phyloP scores from a whole-genome alignment of 2,888 invertebrate genomes.

The Athalia cordata region DNA sequence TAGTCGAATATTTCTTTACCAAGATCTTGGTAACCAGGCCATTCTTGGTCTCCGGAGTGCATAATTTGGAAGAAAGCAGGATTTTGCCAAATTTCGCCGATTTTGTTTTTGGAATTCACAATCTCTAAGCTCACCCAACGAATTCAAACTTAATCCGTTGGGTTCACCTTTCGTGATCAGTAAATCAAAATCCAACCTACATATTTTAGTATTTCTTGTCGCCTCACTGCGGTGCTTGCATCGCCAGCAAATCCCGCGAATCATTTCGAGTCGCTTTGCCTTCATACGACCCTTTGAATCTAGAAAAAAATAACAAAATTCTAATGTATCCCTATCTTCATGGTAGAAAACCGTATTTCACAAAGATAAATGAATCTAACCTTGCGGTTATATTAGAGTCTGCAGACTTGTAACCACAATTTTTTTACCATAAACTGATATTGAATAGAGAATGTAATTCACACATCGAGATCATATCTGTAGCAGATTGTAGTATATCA shows the following conservation, averaged over 20 bases:
- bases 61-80: conserved; percentile 15
- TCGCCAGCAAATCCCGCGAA: too few species aligned
- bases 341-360: too few species aligned
- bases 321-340: too few species aligned
- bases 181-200: too few species aligned
- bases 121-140: too few species aligned
- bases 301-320: too few species aligned
- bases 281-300: too few species aligned
- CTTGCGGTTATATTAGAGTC: not conserved
- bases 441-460: not conserved
- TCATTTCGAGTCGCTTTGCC: too few species aligned
- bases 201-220: too few species aligned
- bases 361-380: not conserved
- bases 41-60: conserved; percentile 24
- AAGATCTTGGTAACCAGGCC: conserved; percentile 11
- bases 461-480: not conserved
- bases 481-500: not conserved
- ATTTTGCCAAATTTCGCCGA: not conserved
- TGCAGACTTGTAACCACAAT: not conserved
- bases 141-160: too few species aligned
- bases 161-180: too few species aligned
- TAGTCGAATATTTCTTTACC: not conserved
- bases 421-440: not conserved
- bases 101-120: not conserved
- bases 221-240: too few species aligned